Conservation (phyloP, 2,113 vertebrate species). For the Myodes glareolus region DNA sequence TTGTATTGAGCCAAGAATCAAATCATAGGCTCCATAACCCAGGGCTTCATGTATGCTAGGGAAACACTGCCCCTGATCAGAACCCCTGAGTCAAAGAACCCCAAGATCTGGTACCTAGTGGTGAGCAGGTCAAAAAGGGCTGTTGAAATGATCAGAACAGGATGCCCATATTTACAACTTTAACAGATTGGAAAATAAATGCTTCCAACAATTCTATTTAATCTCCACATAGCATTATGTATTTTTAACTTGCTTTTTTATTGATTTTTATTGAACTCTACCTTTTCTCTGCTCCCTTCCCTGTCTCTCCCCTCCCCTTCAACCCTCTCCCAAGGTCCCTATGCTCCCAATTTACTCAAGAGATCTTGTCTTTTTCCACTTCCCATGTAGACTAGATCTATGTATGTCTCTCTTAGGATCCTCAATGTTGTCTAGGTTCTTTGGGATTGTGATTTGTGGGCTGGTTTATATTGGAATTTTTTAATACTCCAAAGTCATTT, state of each 20-base stretch:
- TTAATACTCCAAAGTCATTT: constrained; percentile 52
- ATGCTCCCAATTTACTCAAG: too few relatives aligned
- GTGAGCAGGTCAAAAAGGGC: background rate
- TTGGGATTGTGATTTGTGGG: too few relatives aligned
- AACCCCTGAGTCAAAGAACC: background rate
- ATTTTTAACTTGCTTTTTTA: background rate
- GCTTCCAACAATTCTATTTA: background rate
- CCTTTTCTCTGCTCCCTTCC: too few relatives aligned
- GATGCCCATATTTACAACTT: background rate
- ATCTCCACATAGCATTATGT: background rate
- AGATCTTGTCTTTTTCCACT: too few relatives aligned
- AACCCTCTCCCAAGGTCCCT: too few relatives aligned
- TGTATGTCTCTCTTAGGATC: too few relatives aligned
- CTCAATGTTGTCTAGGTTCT: too few relatives aligned
- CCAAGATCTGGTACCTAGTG: background rate
- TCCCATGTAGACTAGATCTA: too few relatives aligned
- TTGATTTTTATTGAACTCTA: too few relatives aligned
- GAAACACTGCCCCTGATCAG: background rate
- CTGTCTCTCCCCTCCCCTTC: too few relatives aligned
- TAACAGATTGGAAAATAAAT: background rate
- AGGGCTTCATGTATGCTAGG: background rate
- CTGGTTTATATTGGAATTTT: constrained; percentile 4
- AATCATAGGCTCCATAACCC: background rate
- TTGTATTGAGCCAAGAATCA: background rate
- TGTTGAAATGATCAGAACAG: constrained; percentile 1